Conservation (phyloP, 2,113 vertebrate genomes). For the Gopherus flavomarginatus region DNA sequence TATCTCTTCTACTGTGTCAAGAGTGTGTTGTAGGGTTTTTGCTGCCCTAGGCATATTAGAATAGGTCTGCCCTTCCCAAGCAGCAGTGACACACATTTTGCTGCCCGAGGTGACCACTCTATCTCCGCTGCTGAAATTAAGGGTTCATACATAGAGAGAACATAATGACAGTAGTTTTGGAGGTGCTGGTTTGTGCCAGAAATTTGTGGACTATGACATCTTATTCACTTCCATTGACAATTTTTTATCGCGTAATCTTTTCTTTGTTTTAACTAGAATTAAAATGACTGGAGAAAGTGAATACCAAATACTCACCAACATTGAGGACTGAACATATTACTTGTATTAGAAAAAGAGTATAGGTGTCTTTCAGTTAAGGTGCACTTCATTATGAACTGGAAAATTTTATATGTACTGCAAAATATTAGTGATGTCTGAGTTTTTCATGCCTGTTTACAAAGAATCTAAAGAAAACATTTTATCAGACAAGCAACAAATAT, state of each 20-base stretch:
- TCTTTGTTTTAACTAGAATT: background rate
- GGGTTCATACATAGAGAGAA: too few relatives aligned
- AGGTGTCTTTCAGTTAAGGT: background rate
- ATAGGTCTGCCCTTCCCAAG: background rate
- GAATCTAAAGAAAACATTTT: background rate
- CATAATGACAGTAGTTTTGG: background rate
- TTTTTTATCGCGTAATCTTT: background rate
- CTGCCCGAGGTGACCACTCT: background rate
- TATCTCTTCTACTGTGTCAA: background rate
- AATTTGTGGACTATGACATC: background rate
- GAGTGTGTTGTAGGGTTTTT: background rate
- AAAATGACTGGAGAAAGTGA: background rate
- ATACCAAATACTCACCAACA: background rate
- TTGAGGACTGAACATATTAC: background rate
- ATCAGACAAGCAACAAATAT: slow-evolving; percentile 59
- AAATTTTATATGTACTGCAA: background rate
- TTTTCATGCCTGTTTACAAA: slow-evolving; percentile 62
- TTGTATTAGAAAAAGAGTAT: background rate
- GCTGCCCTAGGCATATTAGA: background rate
- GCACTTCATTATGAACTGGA: slow-evolving; percentile 11
- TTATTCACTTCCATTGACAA: too few relatives aligned
- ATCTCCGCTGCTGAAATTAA: too few relatives aligned
- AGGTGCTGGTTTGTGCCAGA: background rate
- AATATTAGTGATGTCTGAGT: slow-evolving; percentile 19
- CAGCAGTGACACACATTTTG: background rate